These are phyloP conservation scores for Tonatia bakeri DNA, from an alignment of 2,113 vertebrate genomes.

Conservation along the genomic window DNA sequence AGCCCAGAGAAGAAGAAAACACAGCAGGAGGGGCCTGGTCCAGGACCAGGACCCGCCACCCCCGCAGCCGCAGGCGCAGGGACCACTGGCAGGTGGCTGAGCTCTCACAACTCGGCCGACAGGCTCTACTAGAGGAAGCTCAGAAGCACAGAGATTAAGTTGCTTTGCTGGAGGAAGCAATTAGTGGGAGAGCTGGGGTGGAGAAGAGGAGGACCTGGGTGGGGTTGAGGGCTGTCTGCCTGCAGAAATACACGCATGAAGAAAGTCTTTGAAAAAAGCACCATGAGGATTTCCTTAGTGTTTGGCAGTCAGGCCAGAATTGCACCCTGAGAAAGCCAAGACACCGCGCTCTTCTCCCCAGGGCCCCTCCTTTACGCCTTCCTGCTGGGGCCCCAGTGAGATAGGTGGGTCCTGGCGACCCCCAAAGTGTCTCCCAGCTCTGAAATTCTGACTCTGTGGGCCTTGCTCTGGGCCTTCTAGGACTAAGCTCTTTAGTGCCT, in stretches of 20 bases:
- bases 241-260: neutral
- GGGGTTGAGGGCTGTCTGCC: neutral
- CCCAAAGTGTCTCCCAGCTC: neutral
- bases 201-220: accelerated
- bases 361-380: neutral
- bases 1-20: neutral
- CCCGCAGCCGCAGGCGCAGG: neutral
- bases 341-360: neutral
- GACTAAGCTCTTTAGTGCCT: neutral
- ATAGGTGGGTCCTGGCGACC: neutral
- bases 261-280: neutral
- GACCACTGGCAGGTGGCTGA: neutral
- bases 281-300: neutral
- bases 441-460: neutral
- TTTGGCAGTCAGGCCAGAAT: neutral
- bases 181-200: neutral
- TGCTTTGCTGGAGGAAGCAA: neutral
- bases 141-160: neutral
- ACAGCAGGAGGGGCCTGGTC: neutral
- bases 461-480: neutral
- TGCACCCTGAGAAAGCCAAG: neutral
- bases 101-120: neutral
- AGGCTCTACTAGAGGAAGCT: neutral
- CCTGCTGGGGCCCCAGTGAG: neutral
- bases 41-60: neutral